Evolutionary conservation across 2,113 vertebrate species (phyloP).

Genomic region (Tragelaphus strepsiceros): DNA sequence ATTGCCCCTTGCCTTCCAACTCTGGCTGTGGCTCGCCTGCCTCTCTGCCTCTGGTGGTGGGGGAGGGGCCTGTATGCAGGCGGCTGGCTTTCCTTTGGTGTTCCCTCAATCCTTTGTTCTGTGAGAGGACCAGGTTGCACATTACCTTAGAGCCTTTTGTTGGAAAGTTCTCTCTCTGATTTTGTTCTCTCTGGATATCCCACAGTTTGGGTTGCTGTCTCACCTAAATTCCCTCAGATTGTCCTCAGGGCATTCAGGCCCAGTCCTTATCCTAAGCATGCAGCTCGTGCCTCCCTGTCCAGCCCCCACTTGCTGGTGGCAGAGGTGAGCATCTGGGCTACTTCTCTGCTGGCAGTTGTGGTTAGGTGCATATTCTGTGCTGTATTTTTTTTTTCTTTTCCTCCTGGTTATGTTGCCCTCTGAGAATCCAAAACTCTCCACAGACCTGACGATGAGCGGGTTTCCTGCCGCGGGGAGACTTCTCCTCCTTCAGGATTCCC

Average conservation of each 20-base stretch:
- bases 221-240: neutral
- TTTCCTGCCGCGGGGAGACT: neutral
- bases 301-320: neutral
- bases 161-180: neutral
- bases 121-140: neutral
- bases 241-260: neutral
- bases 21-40: accelerated
- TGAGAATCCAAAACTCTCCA: neutral
- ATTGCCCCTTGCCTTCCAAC: neutral
- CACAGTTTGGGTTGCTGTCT: neutral
- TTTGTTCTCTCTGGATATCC: neutral
- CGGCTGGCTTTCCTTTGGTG: neutral
- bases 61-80: neutral
- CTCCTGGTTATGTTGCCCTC: neutral
- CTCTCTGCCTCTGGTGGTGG: neutral
- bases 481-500: neutral
- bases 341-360: neutral
- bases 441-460: accelerated
- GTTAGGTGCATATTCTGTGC: neutral
- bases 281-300: neutral
- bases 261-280: neutral
- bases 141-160: neutral
- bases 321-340: neutral
- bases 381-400: neutral
- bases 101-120: neutral